Conservation (phyloP, 2,113 vertebrate species). For the Phyllopteryx taeniolatus region DNA sequence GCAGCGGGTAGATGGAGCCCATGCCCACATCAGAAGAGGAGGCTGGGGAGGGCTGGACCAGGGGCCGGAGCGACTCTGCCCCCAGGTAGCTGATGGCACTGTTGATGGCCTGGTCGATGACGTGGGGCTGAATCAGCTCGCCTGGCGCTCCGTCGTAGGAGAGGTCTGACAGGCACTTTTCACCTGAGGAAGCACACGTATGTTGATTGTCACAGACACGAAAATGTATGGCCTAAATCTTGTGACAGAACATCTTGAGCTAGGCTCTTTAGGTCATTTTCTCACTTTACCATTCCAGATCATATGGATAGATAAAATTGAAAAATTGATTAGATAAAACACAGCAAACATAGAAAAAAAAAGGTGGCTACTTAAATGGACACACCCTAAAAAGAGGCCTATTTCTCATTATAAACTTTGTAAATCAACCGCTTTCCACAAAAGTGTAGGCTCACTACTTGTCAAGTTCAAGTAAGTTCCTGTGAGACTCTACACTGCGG, state of each 20-base stretch:
- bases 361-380: background rate
- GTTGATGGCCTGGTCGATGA: constrained; percentile 99
- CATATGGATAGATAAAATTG: background rate
- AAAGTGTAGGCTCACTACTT: too few species aligned
- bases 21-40: constrained; percentile 80
- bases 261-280: background rate
- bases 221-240: constrained; percentile 3
- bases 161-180: constrained; percentile 87
- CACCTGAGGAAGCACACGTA: constrained; percentile 74
- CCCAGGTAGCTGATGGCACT: constrained; percentile 97
- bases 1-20: constrained; percentile 83
- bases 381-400: background rate
- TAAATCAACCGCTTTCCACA: too few species aligned
- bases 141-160: constrained; percentile 80
- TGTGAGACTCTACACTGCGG: background rate
- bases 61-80: constrained; percentile 90
- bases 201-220: constrained; percentile 29
- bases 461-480: too few species aligned
- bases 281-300: background rate
- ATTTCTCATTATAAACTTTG: background rate
- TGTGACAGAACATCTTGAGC: constrained; percentile 10
- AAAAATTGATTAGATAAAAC: background rate
- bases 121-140: constrained; percentile 91
- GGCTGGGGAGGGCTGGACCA: constrained; percentile 90
- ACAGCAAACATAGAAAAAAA: background rate